Conservation (phyloP, 2,797 vertebrate species). For the Rachycentron canadum region DNA sequence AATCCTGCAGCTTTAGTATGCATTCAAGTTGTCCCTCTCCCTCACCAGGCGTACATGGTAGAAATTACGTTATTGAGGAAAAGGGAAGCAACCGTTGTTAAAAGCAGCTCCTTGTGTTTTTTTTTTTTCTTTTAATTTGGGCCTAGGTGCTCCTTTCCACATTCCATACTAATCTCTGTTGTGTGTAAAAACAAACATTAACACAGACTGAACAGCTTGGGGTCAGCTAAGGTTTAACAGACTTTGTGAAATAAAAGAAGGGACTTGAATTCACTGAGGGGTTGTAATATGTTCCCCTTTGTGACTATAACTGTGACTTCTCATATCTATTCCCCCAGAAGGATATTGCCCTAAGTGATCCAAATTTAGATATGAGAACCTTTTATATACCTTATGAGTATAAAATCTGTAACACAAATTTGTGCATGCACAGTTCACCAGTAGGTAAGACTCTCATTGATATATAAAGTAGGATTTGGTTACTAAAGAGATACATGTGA, state of each 20-base stretch:
- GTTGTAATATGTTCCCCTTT: conserved; percentile 37
- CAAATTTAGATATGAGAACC: conserved; percentile 25
- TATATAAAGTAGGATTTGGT: conserved; percentile 22
- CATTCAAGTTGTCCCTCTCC: conserved; percentile 24
- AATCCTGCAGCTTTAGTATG: conserved; percentile 56
- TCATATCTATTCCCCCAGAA: conserved; percentile 29
- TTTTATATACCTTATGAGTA: conserved; percentile 11
- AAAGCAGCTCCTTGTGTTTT: conserved; percentile 43
- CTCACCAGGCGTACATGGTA: conserved; percentile 40
- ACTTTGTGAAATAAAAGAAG: conserved; percentile 34
- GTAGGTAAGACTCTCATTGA: conserved; percentile 24
- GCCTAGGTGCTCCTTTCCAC: conserved; percentile 7
- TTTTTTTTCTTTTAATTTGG: conserved; percentile 15
- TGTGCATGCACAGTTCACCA: conserved; percentile 20
- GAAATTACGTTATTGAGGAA: conserved; percentile 59
- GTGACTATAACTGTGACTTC: conserved; percentile 33
- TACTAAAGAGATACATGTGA: conserved; percentile 8
- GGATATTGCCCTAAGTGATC: conserved; percentile 22
- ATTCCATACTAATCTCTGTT: conserved; percentile 21
- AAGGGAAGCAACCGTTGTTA: conserved; percentile 50
- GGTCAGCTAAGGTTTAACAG: conserved; percentile 27
- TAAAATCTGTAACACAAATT: conserved; percentile 24
- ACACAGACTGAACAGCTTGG: not conserved
- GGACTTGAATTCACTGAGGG: conserved; percentile 26
- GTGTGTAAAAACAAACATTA: conserved; percentile 17